Base-by-base conservation (phyloP, 2,888 invertebrate species). In the Iselma pallidipennis region DNA sequence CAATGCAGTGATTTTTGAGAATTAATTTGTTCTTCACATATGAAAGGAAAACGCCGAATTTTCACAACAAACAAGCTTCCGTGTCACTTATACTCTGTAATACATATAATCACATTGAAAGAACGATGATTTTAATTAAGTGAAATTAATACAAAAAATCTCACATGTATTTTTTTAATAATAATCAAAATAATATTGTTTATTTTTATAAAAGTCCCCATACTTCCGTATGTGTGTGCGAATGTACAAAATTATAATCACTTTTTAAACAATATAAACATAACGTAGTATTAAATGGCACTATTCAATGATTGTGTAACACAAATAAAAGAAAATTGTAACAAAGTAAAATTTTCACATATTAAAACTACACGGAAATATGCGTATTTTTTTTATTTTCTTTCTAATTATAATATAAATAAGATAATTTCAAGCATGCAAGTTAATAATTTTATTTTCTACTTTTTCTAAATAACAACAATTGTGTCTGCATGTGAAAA, bases 281-380 rank as follows among this genome's bases (percentile, higher is more conserved):
- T 61, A 26, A 10, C 12, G 10, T 25, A 9, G n/a, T 42, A 60
- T 45, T 12, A 60, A 59, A 45, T 31, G 14, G 42, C 52, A 21
- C 48, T 37, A 16, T 50, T 42, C 37, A 28, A 29, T 28, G 9
- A 61, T 61, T 61, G 49, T 53, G 61, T 33, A 57, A 61, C 29
- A 61, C 29, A 29, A 28, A 45, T 51, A 19, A 28, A 5, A 21
- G 28, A 28, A 58, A 25, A 45, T 57, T 55, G 57, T 62, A 57
- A 62, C 62, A 62, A 26, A 50, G 23, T 29, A 16, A 55, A 16
- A 42, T 62, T 55, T 62, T 62, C 62, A 62, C 62, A 62, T 62
- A 55, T 58, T 42, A 42, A 42, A n/a, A n/a, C n/a, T 21, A 55
- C 31, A 26, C 49, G 62, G 62, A 62, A 62, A 58, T 51, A 26